These are phyloP conservation scores for Ptyas mucosa DNA, from an alignment of 2,113 vertebrate genomes.

Conservation along the genomic window DNA sequence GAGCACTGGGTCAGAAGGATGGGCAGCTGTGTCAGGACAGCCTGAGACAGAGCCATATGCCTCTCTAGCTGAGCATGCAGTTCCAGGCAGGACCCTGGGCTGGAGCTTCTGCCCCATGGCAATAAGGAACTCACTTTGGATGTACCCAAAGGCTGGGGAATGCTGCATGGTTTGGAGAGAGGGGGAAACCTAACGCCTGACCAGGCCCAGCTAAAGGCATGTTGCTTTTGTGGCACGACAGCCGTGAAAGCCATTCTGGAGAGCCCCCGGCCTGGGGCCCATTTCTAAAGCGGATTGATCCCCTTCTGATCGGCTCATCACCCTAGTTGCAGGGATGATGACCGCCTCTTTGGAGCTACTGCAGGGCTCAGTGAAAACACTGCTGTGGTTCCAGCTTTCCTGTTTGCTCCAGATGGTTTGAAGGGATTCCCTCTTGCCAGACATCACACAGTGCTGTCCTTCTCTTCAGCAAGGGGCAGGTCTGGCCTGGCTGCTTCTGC, in stretches of 20 bases:
- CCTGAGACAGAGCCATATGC: neutral
- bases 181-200: neutral
- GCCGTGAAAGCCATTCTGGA: neutral
- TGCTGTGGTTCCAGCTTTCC: neutral
- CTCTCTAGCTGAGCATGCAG: neutral
- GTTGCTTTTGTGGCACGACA: neutral
- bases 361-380: neutral
- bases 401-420: neutral
- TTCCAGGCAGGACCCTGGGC: neutral
- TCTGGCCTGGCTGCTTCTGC: neutral
- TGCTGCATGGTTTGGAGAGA: neutral
- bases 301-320: neutral
- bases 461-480: neutral
- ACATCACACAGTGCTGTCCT: neutral
- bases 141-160: neutral
- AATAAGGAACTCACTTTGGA: neutral
- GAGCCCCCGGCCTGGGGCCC: neutral
- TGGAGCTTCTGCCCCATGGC: neutral
- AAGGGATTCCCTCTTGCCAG: neutral
- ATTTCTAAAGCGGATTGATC: neutral
- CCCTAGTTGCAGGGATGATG: neutral
- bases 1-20: neutral
- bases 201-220: neutral
- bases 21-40: neutral
- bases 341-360: neutral